A percentile compares a stretch with the other conserved stretches of the same genome.
Conservation (phyloP, 2,797 vertebrate species). For the Parotocinclus haroldoi region DNA sequence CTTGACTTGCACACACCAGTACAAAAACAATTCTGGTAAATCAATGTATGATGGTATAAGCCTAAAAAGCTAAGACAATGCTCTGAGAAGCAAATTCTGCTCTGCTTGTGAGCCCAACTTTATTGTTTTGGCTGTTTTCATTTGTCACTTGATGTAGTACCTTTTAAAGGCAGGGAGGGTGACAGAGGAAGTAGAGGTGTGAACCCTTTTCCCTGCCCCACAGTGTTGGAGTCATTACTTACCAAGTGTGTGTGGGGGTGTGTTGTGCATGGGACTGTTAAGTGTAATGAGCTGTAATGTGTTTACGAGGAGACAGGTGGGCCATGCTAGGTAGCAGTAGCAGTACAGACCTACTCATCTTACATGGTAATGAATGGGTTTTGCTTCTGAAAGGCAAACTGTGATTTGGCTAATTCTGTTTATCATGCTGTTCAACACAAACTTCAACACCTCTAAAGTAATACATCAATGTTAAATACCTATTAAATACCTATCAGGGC, state of each 20-base stretch:
- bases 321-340: conserved; percentile 45
- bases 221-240: conserved; percentile 51
- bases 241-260: background rate
- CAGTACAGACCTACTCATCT: conserved; percentile 17
- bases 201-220: conserved; percentile 44
- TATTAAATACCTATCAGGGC: no score
- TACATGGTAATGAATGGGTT: conserved; percentile 43
- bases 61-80: no score
- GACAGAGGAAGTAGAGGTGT: conserved; percentile 73
- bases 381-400: background rate
- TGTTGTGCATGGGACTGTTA: conserved; percentile 42
- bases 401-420: background rate
- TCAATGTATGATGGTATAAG: background rate
- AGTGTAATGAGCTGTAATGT: conserved; percentile 61
- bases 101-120: conserved; percentile 40
- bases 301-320: conserved; percentile 73
- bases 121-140: conserved; percentile 73
- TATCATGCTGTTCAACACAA: conserved; percentile 1
- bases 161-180: conserved; percentile 55
- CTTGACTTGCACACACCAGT: no score
- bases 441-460: background rate
- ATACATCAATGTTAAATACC: conserved; percentile 7
- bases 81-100: no score
- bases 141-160: conserved; percentile 61
- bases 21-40: no score